Percentiles rank a stretch among this genome's conserved stretches.
Evolutionary conservation across 2,888 invertebrate species (phyloP).

Genomic region (Pecten maximus): DNA sequence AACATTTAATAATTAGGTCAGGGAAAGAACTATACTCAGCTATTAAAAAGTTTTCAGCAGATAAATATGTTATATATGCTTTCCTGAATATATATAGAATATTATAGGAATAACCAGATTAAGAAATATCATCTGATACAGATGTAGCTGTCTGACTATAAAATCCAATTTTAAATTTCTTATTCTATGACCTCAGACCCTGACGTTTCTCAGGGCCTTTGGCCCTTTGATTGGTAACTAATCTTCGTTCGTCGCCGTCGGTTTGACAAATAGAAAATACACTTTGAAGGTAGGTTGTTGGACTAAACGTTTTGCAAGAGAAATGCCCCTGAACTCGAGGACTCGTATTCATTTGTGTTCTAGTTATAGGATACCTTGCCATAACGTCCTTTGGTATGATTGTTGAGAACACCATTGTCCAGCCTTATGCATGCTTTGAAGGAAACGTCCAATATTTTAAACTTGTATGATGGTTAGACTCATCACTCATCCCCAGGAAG

Average conservation of each 20-base stretch:
- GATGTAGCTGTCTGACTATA: no score
- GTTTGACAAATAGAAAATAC: constrained; percentile 41
- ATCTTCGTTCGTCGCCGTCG: constrained; percentile 38
- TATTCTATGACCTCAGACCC: no score
- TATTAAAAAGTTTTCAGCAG: no score
- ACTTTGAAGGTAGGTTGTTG: constrained; percentile 44
- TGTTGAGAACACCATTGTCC: constrained; percentile 44
- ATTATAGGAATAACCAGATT: no score
- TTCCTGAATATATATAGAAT: no score
- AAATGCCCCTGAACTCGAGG: constrained; percentile 41
- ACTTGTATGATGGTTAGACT: constrained; percentile 31
- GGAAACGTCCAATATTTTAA: constrained; percentile 40
- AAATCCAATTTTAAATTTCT: no score
- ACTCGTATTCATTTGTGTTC: constrained; percentile 49
- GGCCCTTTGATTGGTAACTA: no score
- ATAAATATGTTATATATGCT: no score
- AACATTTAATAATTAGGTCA: no score
- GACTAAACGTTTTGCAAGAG: constrained; percentile 48
- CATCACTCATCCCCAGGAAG: constrained; percentile 40
- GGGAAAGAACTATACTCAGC: no score
- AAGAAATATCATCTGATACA: no score
- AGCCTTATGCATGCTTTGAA: constrained; percentile 52
- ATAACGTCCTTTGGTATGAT: constrained; percentile 42
- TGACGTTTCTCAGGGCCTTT: no score
- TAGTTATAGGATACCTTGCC: constrained; percentile 40